Evolutionary conservation across 2,113 vertebrate genomes (phyloP).

Genomic region (Petrocephalus microphthalmus): DNA sequence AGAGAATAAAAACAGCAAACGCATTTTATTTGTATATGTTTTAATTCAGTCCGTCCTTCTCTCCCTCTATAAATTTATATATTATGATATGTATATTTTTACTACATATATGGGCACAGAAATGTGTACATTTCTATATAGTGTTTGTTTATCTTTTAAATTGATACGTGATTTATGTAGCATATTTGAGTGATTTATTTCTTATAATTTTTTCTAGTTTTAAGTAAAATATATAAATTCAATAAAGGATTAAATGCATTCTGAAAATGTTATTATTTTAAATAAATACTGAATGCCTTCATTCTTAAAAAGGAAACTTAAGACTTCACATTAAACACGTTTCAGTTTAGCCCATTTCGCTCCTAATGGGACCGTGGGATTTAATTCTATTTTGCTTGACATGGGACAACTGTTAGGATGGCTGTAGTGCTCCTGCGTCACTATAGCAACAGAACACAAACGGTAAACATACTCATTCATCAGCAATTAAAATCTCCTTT

Average conservation of each 20-base stretch:
- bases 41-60: background rate
- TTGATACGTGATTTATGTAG: background rate
- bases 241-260: background rate
- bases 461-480: slow-evolving; percentile 9
- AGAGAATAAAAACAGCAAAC: background rate
- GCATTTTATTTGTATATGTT: background rate
- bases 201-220: background rate
- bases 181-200: background rate
- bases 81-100: background rate
- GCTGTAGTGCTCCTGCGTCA: slow-evolving; percentile 29
- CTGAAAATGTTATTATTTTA: background rate
- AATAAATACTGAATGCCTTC: background rate
- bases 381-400: background rate
- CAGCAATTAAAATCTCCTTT: slow-evolving; percentile 16
- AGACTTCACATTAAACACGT: background rate
- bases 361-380: background rate
- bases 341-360: background rate
- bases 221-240: background rate
- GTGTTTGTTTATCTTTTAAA: background rate
- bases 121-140: background rate
- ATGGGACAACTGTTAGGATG: background rate
- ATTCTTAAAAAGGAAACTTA: background rate
- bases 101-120: background rate
- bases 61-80: background rate
- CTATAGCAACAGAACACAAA: slow-evolving; percentile 57